Conservation (phyloP, 2,888 invertebrate genomes). For the Rhagophthalmus giganteus region DNA sequence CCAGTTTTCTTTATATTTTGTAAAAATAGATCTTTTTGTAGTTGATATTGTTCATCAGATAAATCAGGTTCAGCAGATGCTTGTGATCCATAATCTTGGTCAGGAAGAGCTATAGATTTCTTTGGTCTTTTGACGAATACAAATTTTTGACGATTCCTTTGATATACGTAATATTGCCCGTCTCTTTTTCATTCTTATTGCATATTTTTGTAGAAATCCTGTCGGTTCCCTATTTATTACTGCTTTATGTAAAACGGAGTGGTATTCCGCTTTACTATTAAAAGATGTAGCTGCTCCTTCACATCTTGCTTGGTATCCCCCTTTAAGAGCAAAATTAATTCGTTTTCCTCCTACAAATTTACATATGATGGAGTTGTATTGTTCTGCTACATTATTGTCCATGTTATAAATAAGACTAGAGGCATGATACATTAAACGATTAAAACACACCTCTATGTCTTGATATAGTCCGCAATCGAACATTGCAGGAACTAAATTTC, state of each 20-base stretch:
- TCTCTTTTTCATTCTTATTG: slow-evolving; percentile 3
- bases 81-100: background rate
- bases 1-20: background rate
- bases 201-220: background rate
- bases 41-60: background rate
- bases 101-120: background rate
- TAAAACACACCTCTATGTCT: slow-evolving; percentile 10
- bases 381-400: slow-evolving; percentile 14
- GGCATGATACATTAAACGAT: slow-evolving; percentile 13
- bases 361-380: slow-evolving; percentile 10
- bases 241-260: slow-evolving; percentile 4
- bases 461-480: slow-evolving; percentile 13
- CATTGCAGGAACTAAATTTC: slow-evolving; percentile 15
- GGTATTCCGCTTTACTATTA: slow-evolving; percentile 4
- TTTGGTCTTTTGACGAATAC: background rate
- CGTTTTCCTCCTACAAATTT: slow-evolving; percentile 16
- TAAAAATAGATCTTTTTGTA: background rate
- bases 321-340: slow-evolving; percentile 6
- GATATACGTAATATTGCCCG: no score
- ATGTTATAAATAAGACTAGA: slow-evolving; percentile 15
- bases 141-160: background rate
- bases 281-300: slow-evolving; percentile 14
- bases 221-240: background rate
- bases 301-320: slow-evolving; percentile 12
- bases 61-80: background rate